Evolutionary conservation across 2,113 vertebrate genomes (phyloP).

Genomic region (Bettongia penicillata): DNA sequence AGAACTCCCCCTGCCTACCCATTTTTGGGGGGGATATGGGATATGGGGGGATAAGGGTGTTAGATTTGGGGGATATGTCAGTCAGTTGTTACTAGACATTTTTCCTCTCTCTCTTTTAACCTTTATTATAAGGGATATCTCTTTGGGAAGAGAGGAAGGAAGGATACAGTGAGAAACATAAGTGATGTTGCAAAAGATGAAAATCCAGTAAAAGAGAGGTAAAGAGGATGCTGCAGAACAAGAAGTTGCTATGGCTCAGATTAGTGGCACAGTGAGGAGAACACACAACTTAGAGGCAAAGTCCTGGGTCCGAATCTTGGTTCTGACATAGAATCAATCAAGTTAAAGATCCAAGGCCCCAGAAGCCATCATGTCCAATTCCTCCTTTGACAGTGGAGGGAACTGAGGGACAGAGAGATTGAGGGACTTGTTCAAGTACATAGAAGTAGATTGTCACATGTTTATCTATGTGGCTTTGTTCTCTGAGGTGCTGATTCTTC

Average conservation of each 20-base stretch:
- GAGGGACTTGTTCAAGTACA: no score
- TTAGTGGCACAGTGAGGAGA: not conserved
- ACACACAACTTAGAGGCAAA: not conserved
- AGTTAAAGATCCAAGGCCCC: not conserved
- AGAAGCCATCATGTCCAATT: not conserved
- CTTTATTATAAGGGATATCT: not conserved
- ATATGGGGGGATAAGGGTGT: not conserved
- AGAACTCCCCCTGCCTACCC: not conserved
- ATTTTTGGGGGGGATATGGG: no score
- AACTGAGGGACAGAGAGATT: not conserved
- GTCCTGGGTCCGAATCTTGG: not conserved
- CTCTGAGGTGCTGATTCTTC: no score
- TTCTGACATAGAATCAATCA: not conserved
- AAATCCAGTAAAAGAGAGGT: not conserved
- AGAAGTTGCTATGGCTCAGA: not conserved
- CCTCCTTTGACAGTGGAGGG: not conserved
- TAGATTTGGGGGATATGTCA: not conserved
- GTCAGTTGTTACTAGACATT: not conserved
- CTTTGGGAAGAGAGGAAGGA: not conserved
- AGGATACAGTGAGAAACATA: not conserved
- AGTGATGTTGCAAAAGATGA: not conserved
- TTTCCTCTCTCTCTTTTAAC: not conserved
- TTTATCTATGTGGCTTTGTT: no score
- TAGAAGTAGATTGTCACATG: no score
- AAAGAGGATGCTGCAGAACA: not conserved